Base-by-base conservation (phyloP, 2,888 invertebrate species). In the Chydorus sphaericus region DNA sequence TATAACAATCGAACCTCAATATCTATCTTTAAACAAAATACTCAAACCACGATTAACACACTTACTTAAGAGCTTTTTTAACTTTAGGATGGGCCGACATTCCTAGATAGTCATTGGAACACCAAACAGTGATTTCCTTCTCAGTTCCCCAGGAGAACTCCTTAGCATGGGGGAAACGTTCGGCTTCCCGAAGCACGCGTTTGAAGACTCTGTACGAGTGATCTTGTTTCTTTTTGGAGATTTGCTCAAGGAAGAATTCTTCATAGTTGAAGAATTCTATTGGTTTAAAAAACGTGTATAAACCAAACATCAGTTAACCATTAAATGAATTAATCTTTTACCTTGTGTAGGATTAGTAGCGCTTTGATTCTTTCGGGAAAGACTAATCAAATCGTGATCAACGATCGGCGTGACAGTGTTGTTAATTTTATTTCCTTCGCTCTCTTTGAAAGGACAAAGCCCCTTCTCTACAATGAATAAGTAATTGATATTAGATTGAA, bases 91-190 rank as follows among this genome's bases (percentile, higher is more conserved):
- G 93, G 64, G 89, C 83, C n/a, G 92, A 92, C 79, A 92, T 86
- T 28, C 96, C 96, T 55, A 97, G 77, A 71, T 97, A 97, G 73
- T 96, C 96, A 70, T 97, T 97, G 54, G 93, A 92, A 71, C 96
- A 97, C 96, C 96, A 97, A n/a, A 97, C 93, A 4, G 90, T 91
- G 60, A 96, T 90, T 10, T 85, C 84, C 55, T 80, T 81, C 67
- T 85, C 83, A n/a, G n/a, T n/a, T 1, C 82, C 82, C 69, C 76
- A 78, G 0, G 81, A 79, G 66, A 87, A 88, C 67, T 94, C 96
- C 63, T 85, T 70, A 0, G 93, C 96, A 59, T 76, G 75, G 2
- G 96, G 96, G 70, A 94, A 96, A 37, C 80, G 78, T 0, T 82
- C 79, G 4, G 91, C 93, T 59, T 89, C 71, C 0, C 96, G 83